Base-by-base conservation (phyloP, 2,888 invertebrate genomes). In the Erebia ligea region DNA sequence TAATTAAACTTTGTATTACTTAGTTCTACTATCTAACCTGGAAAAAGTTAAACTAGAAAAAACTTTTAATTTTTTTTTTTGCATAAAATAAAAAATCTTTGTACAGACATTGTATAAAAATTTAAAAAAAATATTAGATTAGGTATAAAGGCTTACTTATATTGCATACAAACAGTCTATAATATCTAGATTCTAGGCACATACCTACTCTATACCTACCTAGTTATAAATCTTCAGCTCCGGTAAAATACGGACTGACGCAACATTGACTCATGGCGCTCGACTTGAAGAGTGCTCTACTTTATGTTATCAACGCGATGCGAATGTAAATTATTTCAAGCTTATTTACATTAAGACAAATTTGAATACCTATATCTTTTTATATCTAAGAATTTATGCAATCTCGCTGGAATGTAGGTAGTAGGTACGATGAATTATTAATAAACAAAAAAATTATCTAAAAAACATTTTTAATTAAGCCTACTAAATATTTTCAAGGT, bases 251-350 rank as follows among this genome's bases (percentile, higher is more conserved):
- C 81, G 79, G 78, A 70, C 68, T 70, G 73, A 76, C 78, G 79
- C 81, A 80, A 82, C 80, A 78, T 78, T 79, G 76, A 80, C 75
- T 79, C 75, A 76, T 72, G 78, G 70, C 72, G 76, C 75, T 79
- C 80, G 84, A 77, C 80, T 73, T 76, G 81, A 81, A 84, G 72
- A 85, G 81, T 73, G 83, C 89, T 89, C 88, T 85, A 88, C 88
- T 81, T 84, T 70, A 75, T 69, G 59, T 71, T 75, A 64, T 75
- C 61, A 67, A 74, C 69, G 76, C 68, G 69, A 67, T 68, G 54
- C 69, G 73, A 69, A 76, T 76, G 70, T 68, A 73, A 74, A 74
- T 73, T 54, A 70, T 62, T 65, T 67, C n/a, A 45, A 67, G 25
- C 40, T 42, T 65, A 65, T 65, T 70, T 70, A 66, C 56, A 48